Conservation (phyloP, 2,113 vertebrate species). For the Ptychochromis oligacanthus region DNA sequence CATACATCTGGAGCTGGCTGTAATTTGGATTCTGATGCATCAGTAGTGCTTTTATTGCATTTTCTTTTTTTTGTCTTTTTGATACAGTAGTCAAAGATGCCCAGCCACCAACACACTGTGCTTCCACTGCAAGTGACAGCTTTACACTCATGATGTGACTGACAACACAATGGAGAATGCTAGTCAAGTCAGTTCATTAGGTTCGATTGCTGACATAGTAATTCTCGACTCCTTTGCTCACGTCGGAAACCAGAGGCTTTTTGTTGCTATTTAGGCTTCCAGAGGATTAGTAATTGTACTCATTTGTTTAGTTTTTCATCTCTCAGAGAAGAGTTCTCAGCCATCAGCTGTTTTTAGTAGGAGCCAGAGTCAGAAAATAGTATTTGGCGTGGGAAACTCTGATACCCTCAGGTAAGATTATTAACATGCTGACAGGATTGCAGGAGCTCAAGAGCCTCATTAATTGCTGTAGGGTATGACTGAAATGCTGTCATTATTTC, state of each 20-base stretch:
- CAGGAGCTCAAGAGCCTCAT: constrained; percentile 37
- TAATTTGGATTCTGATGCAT: constrained; percentile 30
- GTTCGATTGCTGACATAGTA: constrained; percentile 42
- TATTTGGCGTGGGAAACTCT: constrained; percentile 35
- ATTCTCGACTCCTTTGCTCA: constrained; percentile 15
- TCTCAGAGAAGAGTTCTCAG: not conserved
- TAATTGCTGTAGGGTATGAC: constrained; percentile 50
- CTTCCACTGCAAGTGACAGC: constrained; percentile 22
- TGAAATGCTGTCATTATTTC: constrained; percentile 38
- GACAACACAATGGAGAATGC: constrained; percentile 40
- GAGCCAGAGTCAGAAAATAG: constrained; percentile 33
- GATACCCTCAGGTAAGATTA: constrained; percentile 49
- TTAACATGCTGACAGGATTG: constrained; percentile 52
- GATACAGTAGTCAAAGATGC: not conserved
- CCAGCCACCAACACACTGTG: not conserved
- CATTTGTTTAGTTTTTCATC: constrained; percentile 41
- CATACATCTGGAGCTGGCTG: not conserved
- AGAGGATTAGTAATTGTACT: constrained; percentile 45
- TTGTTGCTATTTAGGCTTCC: constrained; percentile 12
- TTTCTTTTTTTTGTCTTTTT: not conserved
- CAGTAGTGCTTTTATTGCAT: constrained; percentile 10
- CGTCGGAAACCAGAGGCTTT: constrained; percentile 13
- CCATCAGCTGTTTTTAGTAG: constrained; percentile 30
- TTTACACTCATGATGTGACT: constrained; percentile 38
- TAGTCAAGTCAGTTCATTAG: constrained; percentile 63